Conservation (phyloP, 1,140 invertebrate species). For the Drosophila nikananu region DNA sequence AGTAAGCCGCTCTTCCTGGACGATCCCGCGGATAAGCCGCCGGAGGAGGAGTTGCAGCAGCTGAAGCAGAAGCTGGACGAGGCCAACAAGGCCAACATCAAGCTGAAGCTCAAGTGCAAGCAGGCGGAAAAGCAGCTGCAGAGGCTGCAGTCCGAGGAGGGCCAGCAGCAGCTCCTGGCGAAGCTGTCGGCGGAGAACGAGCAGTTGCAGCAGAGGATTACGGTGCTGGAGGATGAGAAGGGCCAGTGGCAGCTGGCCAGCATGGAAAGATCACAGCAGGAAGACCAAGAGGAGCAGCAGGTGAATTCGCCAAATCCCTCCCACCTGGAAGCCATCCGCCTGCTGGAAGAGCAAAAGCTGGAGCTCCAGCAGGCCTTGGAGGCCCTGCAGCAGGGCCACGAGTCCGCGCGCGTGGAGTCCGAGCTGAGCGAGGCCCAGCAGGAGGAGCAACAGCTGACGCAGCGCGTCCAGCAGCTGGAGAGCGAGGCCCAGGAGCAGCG, state of each 20-base stretch:
- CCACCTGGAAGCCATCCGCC: slow-evolving; percentile 67
- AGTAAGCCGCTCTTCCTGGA: slow-evolving; percentile 80
- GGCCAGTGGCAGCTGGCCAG: slow-evolving; percentile 92
- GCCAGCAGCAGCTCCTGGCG: slow-evolving; percentile 88
- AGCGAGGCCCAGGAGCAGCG: slow-evolving; percentile 88
- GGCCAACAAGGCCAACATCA: slow-evolving; percentile 93
- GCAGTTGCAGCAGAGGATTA: slow-evolving; percentile 91
- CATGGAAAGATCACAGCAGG: slow-evolving; percentile 40
- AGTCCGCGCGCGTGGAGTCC: slow-evolving; percentile 87
- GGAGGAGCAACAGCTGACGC: slow-evolving; percentile 88
- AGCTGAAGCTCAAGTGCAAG: slow-evolving; percentile 94
- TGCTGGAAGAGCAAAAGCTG: slow-evolving; percentile 77
- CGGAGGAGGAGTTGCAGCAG: slow-evolving; percentile 87
- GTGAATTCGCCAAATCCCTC: not conserved
- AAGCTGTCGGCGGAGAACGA: slow-evolving; percentile 87
- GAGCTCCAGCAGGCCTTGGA: slow-evolving; percentile 67
- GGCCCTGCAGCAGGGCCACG: slow-evolving; percentile 55
- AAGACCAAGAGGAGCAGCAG: slow-evolving; percentile 8
- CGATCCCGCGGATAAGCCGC: slow-evolving; percentile 87
- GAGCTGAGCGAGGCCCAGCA: slow-evolving; percentile 89
- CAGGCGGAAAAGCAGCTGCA: slow-evolving; percentile 93
- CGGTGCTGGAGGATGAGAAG: slow-evolving; percentile 95
- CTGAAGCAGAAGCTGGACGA: slow-evolving; percentile 90
- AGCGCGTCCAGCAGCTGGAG: slow-evolving; percentile 66
- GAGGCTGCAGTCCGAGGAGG: slow-evolving; percentile 90